Percentiles rank a stretch among this genome's conserved stretches.
Evolutionary conservation across 2,113 vertebrate genomes (phyloP).

Genomic region (Centropristis striata): DNA sequence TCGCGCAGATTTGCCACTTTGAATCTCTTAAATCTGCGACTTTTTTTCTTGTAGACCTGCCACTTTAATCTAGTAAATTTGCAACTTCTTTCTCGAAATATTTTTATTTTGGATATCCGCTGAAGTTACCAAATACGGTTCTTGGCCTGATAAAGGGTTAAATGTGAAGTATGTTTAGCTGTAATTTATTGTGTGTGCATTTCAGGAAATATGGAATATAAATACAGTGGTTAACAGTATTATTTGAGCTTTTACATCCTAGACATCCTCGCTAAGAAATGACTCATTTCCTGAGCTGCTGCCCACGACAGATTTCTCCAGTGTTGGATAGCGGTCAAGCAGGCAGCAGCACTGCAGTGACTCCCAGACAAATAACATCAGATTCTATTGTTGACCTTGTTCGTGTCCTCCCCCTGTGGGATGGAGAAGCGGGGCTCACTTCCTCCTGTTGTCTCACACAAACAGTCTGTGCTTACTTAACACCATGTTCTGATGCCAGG

Average conservation of each 20-base stretch:
- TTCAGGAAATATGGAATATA: not conserved
- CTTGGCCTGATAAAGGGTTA: too few species aligned
- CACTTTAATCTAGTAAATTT: too few species aligned
- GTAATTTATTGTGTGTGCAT: too few species aligned
- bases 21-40: too few species aligned
- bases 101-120: too few species aligned
- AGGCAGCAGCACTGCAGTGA: constrained; percentile 38
- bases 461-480: constrained; percentile 23
- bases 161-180: too few species aligned
- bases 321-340: constrained; percentile 25
- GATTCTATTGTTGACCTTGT: constrained; percentile 59
- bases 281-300: constrained; percentile 25
- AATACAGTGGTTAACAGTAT: not conserved
- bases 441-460: constrained; percentile 35
- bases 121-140: too few species aligned
- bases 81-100: too few species aligned
- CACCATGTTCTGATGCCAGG: constrained; percentile 13
- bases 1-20: too few species aligned
- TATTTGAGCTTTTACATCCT: too few species aligned
- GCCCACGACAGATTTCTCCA: constrained; percentile 25
- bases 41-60: too few species aligned
- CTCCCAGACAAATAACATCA: constrained; percentile 53
- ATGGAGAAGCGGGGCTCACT: not conserved
- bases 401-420: constrained; percentile 22
- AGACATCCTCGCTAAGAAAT: not conserved